Evolutionary conservation across 2,113 vertebrate species (phyloP), one percentile per base, ranked within the genome.

Genomic region (Dicrurus megarhynchus): DNA sequence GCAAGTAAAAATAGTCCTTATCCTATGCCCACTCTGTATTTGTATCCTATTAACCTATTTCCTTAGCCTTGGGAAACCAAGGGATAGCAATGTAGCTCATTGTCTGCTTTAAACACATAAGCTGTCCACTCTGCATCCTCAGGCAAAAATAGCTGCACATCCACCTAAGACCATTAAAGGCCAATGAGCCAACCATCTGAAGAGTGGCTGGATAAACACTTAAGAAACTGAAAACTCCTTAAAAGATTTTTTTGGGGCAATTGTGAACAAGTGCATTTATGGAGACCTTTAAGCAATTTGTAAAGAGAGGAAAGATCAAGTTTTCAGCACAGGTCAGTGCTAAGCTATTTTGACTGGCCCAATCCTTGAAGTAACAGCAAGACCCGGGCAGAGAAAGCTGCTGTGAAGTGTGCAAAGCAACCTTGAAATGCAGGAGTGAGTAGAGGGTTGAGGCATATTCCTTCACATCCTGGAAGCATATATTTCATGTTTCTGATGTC

Each of bases 1-100:
- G 35, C 32, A 83, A 76, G 16, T 65, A 76, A 82, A 92, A 89
- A 64, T 53, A 90, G 57, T 71, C n/a, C 6, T 78, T 84, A 42
- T 71, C 49, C 32, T 68, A 14, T 37, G 32, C 30, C 55, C 37
- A 49, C 16, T 37, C n/a, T 0, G 0, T 69, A 50, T 70, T 67
- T 77, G 21, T 94, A 39, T 75, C 60, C 49, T 68, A 20, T 68
- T 63, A 71, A 24, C 5, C 33, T 46, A 26, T 49, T 42, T 92
- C 41, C 47, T 56, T 52, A 35, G 60, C 39, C 53, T 55, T 13
- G 56, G 61, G 85, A 87, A 82, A 55, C 30, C 39, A 60, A 26
- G 49, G 69, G 61, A 63, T 47, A 68, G 78, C 46, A 89, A 42
- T 9, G 33, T 47, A 75, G 46, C 55, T 44, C 14, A 30, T 21